These are phyloP conservation scores for Heliocidaris tuberculata DNA, from an alignment of 35 echinoderm and acorn worm genomes.

Conservation along the genomic window DNA sequence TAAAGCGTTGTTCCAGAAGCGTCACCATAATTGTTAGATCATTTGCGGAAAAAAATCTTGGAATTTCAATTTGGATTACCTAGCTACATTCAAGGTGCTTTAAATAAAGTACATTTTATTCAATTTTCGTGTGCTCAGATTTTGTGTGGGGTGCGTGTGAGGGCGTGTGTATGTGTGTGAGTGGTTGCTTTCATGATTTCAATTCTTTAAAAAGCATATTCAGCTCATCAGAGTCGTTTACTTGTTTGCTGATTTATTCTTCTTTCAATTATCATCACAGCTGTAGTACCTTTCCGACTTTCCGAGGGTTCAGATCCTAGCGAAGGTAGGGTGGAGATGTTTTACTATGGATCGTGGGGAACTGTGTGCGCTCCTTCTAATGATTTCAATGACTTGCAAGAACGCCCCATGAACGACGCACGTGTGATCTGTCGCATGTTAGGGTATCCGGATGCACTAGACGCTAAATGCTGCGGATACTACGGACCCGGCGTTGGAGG, in stretches of 20 bases:
- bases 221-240: too few species aligned
- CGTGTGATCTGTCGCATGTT: not conserved
- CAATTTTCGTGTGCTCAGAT: too few species aligned
- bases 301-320: not conserved
- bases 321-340: not conserved
- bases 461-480: not conserved
- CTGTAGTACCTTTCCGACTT: not conserved
- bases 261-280: not conserved
- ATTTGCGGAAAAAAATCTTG: too few species aligned
- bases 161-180: too few species aligned
- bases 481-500: not conserved
- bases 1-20: too few species aligned
- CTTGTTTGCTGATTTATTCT: not conserved
- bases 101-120: too few species aligned
- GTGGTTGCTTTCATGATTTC: too few species aligned
- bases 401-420: not conserved
- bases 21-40: too few species aligned
- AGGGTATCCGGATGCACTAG: not conserved
- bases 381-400: not conserved
- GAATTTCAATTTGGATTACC: too few species aligned
- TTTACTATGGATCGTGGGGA: not conserved
- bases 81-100: too few species aligned
- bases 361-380: not conserved
- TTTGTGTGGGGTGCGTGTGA: too few species aligned
- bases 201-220: too few species aligned